A percentile compares a stretch with the other conserved stretches of the same genome.
phyloP scores from a whole-genome alignment of 2,888 invertebrate species.

The Tenthredo amoena region DNA sequence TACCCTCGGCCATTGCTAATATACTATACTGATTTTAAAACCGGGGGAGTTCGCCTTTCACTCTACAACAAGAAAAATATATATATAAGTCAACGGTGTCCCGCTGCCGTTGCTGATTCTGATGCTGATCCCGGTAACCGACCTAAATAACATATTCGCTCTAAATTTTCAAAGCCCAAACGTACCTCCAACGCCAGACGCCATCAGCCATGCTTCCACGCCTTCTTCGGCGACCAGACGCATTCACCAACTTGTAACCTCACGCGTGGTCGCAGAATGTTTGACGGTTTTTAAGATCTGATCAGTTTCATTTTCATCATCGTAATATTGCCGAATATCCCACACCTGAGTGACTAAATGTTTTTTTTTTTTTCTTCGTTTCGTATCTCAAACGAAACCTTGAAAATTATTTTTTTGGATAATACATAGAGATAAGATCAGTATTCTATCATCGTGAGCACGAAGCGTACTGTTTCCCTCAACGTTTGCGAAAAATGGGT shows the following conservation, averaged over 20 bases:
- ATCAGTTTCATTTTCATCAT: not conserved
- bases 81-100: slow-evolving; percentile 33
- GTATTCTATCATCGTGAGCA: too few species aligned
- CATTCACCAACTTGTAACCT: slow-evolving; percentile 1
- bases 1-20: not conserved
- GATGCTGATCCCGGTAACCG: not conserved
- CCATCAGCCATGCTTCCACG: not conserved
- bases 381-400: too few species aligned
- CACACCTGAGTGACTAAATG: too few species aligned
- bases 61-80: not conserved
- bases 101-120: not conserved
- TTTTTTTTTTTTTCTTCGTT: too few species aligned
- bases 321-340: too few species aligned
- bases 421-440: too few species aligned
- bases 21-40: not conserved
- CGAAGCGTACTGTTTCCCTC: too few species aligned
- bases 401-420: too few species aligned
- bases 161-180: not conserved
- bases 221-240: slow-evolving; percentile 7
- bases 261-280: slow-evolving; percentile 44
- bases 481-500: too few species aligned
- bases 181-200: not conserved
- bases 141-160: not conserved
- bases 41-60: slow-evolving; percentile 27
- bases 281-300: not conserved